Evolutionary conservation across 1,140 invertebrate genomes (phyloP), one percentile per base, ranked within the genome.

Genomic region (Physella acuta): DNA sequence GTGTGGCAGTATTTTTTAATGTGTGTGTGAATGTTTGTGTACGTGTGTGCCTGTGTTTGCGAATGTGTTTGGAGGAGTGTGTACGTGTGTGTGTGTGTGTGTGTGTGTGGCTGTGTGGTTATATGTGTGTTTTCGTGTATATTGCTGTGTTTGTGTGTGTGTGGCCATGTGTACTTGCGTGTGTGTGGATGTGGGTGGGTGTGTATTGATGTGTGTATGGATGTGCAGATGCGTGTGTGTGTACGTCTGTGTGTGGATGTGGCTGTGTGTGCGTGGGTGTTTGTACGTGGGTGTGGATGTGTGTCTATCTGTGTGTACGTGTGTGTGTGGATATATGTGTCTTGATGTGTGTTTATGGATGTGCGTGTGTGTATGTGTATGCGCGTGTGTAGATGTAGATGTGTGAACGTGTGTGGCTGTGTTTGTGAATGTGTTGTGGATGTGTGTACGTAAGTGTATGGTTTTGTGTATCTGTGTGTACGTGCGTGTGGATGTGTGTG

Each of bases 191-290:
- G n/a, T n/a, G n/a, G n/a, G n/a, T n/a, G n/a, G n/a, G n/a, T n/a
- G n/a, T n/a, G n/a, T n/a, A n/a, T n/a, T n/a, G n/a, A n/a, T n/a
- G n/a, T n/a, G n/a, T n/a, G n/a, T n/a, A n/a, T n/a, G n/a, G n/a
- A n/a, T n/a, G n/a, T n/a, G n/a, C n/a, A n/a, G n/a, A n/a, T n/a
- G n/a, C n/a, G n/a, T n/a, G n/a, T n/a, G n/a, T n/a, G n/a, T n/a
- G n/a, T n/a, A n/a, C n/a, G n/a, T n/a, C n/a, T n/a, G n/a, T n/a
- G n/a, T n/a, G n/a, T n/a, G n/a, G n/a, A n/a, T n/a, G n/a, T n/a
- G n/a, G n/a, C n/a, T n/a, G n/a, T n/a, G n/a, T n/a, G n/a, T 11
- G 31, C 63, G 20, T 56, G 31, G 33, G 20, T 56, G 51, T 62
- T 30, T 28, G 33, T 62, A 17, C 36, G 11, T 56, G 31, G n/a